Conservation (phyloP, 2,113 vertebrate species). For the Nycticebus coucang region DNA sequence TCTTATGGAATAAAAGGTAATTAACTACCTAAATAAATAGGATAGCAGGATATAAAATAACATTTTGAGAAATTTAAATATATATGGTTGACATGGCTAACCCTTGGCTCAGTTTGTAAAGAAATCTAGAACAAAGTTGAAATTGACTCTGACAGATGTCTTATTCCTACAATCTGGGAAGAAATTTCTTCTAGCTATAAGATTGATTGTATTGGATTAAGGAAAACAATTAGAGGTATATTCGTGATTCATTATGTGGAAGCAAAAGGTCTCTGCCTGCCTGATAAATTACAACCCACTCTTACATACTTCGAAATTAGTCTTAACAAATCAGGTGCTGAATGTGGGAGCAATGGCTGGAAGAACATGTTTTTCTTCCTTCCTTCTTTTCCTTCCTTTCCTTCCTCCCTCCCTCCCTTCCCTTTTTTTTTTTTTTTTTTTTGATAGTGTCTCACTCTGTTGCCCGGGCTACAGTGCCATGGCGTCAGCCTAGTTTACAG, state of each 20-base stretch:
- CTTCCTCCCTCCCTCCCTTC: too few relatives aligned
- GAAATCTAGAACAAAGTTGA: background rate
- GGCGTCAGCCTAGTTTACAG: too few relatives aligned
- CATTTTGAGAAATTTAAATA: constrained; percentile 17
- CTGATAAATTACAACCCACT: background rate
- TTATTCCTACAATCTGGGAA: background rate
- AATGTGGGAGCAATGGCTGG: background rate
- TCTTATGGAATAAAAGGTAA: background rate
- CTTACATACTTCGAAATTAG: background rate
- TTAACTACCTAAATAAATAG: background rate
- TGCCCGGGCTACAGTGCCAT: too few relatives aligned
- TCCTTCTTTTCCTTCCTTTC: too few relatives aligned
- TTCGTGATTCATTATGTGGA: background rate
- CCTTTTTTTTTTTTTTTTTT: too few relatives aligned
- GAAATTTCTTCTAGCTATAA: background rate
- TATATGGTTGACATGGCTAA: background rate
- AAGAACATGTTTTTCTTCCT: background rate
- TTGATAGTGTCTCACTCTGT: too few relatives aligned
- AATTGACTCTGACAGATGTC: background rate
- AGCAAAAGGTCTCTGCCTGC: background rate
- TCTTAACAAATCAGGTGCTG: too few relatives aligned
- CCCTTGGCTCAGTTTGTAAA: background rate
- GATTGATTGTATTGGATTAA: background rate
- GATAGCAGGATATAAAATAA: background rate
- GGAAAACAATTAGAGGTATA: background rate